Evolutionary conservation across 2,113 vertebrate genomes (phyloP), one percentile per base, ranked within the genome.

Genomic region (Neotoma lepida): DNA sequence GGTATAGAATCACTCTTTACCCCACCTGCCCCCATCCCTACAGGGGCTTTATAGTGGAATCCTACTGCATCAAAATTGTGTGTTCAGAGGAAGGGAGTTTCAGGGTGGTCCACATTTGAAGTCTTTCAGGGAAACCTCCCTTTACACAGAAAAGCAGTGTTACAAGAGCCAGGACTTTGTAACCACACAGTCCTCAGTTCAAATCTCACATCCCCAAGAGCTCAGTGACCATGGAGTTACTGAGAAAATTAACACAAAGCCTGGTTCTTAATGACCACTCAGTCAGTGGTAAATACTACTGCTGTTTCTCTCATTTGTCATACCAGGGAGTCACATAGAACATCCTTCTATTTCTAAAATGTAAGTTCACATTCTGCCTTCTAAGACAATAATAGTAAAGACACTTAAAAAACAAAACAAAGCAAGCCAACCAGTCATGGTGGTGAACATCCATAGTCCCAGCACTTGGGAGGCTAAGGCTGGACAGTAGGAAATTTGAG

Each of bases 321-420:
- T 70, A 86, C 88, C 41, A 77, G 13, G 70, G 13, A 86, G 24
- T 77, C 73, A 30, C 6, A 85, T 7, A 94, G n/a, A 92, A 86
- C 44, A 58, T 73, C 14, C 66, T 71, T 68, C 41, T 78, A 41
- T 44, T 89, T 95, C 9, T 88, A 93, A 90, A 86, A 44, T 78
- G 54, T 93, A 14, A 89, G 51, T 63, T 3, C 24, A 94, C 71
- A 56, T 86, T 33, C 15, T 30, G 28, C 2, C 22, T 94, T 94
- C 88, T 89, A 88, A 95, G 95, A 54, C 41, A 91, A 10, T 39
- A 46, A 87, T 54, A 70, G 46, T 46, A 85, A 30, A 66, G 90
- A 54, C 9, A 66, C 1, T 46, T 95, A 70, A 61, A 92, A 76
- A 89, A 64, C 9, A 87, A 78, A 68, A 1, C 6, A 61, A 61